Conservation (phyloP, 2,113 vertebrate genomes). For the Ophiodon elongatus region DNA sequence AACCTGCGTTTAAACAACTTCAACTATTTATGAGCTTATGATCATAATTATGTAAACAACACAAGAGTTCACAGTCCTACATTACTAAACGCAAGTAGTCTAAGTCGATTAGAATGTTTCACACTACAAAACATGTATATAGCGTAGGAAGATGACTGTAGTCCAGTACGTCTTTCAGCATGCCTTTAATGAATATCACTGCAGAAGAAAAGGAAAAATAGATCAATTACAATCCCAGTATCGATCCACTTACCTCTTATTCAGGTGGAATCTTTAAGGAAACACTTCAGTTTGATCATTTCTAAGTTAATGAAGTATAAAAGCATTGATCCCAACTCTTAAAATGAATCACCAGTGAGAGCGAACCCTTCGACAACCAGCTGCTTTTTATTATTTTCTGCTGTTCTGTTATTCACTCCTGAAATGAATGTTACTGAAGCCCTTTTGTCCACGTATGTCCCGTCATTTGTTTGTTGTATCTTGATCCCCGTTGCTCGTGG, state of each 20-base stretch:
- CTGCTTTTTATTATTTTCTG: background rate
- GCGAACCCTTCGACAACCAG: background rate
- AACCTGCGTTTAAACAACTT: background rate
- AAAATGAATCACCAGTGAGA: background rate
- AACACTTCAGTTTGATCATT: background rate
- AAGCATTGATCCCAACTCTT: too few species aligned
- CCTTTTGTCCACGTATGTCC: background rate
- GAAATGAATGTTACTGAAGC: background rate
- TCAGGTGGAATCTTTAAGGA: background rate
- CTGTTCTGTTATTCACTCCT: background rate
- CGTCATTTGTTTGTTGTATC: background rate
- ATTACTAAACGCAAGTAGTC: background rate
- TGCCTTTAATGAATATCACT: background rate
- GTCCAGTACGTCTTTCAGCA: background rate
- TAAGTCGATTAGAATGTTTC: background rate
- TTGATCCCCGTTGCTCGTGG: background rate
- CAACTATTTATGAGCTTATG: background rate
- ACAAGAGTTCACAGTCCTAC: background rate
- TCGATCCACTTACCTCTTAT: background rate
- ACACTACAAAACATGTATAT: background rate
- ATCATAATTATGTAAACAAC: background rate
- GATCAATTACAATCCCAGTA: background rate
- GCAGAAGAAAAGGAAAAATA: background rate
- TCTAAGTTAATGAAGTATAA: background rate
- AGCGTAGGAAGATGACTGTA: background rate